phyloP scores from a whole-genome alignment of 2,797 vertebrate genomes.

The Rhinichthys osculus region DNA sequence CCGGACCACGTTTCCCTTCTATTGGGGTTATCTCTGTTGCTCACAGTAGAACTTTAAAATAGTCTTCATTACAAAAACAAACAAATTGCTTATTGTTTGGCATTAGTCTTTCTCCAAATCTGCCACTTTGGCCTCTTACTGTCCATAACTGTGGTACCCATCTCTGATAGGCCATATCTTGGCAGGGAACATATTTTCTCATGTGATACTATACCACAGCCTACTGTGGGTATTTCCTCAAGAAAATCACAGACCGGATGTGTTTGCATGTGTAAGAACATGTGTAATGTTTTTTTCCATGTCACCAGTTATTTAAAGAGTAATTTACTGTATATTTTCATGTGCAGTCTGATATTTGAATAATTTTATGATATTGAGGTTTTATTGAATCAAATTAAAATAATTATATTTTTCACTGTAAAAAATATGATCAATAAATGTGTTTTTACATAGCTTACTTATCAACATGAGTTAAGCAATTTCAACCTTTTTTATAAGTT shows the following conservation, averaged over 20 bases:
- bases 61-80: slow-evolving; percentile 68
- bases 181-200: slow-evolving; percentile 38
- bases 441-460: too few relatives aligned
- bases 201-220: slow-evolving; percentile 44
- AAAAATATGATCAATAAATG: too few relatives aligned
- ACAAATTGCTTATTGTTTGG: slow-evolving; percentile 69
- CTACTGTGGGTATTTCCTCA: slow-evolving; percentile 44
- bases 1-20: slow-evolving; percentile 25
- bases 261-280: slow-evolving; percentile 13
- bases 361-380: background rate
- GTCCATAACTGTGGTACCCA: slow-evolving; percentile 34
- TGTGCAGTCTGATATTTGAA: background rate
- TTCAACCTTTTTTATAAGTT: too few relatives aligned
- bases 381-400: background rate
- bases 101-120: slow-evolving; percentile 42
- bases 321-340: background rate
- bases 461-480: too few relatives aligned
- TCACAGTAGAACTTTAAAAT: slow-evolving; percentile 54
- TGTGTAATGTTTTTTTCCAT: slow-evolving; percentile 19
- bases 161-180: slow-evolving; percentile 44
- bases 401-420: background rate
- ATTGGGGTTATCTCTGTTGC: slow-evolving; percentile 52
- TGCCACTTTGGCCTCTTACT: slow-evolving; percentile 45
- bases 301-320: slow-evolving; percentile 22
- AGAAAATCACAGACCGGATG: slow-evolving; percentile 18